phyloP scores from a whole-genome alignment of 2,797 vertebrate species.

The Lagorchestes hirsutus region DNA sequence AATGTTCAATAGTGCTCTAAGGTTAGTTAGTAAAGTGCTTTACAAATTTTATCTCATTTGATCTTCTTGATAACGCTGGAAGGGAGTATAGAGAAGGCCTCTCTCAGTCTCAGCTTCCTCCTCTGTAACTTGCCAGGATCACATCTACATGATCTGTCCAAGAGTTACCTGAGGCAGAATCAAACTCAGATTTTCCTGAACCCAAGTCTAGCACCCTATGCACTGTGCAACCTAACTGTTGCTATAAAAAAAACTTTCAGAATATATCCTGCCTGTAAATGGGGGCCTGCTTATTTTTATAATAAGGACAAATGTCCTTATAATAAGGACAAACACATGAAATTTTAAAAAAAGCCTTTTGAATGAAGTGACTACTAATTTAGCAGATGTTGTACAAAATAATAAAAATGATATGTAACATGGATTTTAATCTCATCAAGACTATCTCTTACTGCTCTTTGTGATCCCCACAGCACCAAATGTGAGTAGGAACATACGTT shows the following conservation, averaged over 20 bases:
- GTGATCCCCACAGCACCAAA: neutral
- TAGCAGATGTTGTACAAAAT: neutral
- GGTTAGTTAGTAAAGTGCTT: neutral
- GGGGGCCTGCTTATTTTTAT: neutral
- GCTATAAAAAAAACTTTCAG: neutral
- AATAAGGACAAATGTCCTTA: neutral
- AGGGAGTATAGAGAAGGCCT: neutral
- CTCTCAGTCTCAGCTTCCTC: neutral
- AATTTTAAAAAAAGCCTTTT: constrained; percentile 12
- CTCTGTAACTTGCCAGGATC: neutral
- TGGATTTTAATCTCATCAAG: constrained; percentile 2
- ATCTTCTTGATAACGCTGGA: neutral
- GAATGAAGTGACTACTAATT: constrained; percentile 8
- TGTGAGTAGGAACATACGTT: constrained; percentile 1
- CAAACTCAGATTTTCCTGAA: neutral
- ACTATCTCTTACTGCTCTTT: constrained; percentile 6
- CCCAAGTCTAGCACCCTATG: neutral
- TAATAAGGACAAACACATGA: constrained; percentile 9
- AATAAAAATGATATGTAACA: neutral
- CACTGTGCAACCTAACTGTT: neutral
- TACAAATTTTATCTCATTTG: neutral
- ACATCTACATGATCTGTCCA: neutral
- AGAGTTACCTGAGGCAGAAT: neutral
- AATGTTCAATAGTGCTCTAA: neutral
- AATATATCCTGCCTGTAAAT: neutral